Percentiles rank a stretch among this genome's conserved stretches.
Conservation (phyloP, 2,797 vertebrate species). For the Acestrorhynchus altus region DNA sequence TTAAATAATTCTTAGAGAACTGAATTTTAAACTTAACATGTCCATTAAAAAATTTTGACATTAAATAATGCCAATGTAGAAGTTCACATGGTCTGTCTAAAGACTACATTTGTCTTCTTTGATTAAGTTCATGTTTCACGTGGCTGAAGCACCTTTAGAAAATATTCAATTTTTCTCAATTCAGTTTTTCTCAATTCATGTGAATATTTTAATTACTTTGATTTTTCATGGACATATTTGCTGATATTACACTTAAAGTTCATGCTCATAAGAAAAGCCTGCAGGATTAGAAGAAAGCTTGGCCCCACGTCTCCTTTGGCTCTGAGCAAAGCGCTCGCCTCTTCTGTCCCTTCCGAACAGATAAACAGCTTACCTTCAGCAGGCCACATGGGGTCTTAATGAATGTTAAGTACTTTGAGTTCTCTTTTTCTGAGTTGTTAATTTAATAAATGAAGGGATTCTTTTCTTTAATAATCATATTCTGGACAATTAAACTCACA, state of each 20-base stretch:
- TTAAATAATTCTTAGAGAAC: no score
- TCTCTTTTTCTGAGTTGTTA: slow-evolving; percentile 70
- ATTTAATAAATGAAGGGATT: slow-evolving; percentile 75
- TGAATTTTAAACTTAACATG: no score
- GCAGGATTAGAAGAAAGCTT: slow-evolving; percentile 48
- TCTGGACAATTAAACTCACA: slow-evolving; percentile 73
- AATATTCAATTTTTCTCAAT: no score
- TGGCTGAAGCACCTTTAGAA: not conserved
- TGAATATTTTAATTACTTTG: not conserved
- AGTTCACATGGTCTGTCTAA: not conserved
- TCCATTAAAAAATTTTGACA: no score
- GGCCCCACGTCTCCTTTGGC: slow-evolving; percentile 24
- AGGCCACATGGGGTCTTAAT: slow-evolving; percentile 59
- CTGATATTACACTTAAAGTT: slow-evolving; percentile 9
- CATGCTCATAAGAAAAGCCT: slow-evolving; percentile 17
- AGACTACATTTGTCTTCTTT: not conserved
- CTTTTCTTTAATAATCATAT: slow-evolving; percentile 68
- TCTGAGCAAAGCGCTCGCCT: slow-evolving; percentile 39
- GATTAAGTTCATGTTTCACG: not conserved
- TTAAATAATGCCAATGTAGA: not conserved
- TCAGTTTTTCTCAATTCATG: no score
- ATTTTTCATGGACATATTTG: not conserved
- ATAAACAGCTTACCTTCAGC: slow-evolving; percentile 70
- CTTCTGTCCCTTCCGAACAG: slow-evolving; percentile 50
- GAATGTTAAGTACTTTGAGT: slow-evolving; percentile 62